Evolutionary conservation across 2,797 vertebrate species (phyloP).

Genomic region (Labroides dimidiatus): DNA sequence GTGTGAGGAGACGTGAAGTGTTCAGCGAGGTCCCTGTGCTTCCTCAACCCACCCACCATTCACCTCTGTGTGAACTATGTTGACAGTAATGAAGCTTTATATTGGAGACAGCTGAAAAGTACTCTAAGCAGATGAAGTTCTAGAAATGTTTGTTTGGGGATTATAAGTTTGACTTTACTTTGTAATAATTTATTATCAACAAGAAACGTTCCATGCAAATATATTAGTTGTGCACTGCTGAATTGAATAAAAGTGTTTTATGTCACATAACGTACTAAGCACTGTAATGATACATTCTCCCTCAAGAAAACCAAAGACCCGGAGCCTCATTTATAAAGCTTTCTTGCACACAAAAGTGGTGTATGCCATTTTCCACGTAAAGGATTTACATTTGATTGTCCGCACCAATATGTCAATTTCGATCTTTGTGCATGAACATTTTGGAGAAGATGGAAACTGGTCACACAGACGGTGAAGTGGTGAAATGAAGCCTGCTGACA

Average conservation of each 20-base stretch:
- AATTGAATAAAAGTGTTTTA: not conserved
- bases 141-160: not conserved
- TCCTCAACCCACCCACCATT: conserved; percentile 8
- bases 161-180: not conserved
- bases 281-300: no score
- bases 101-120: not conserved
- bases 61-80: conserved; percentile 33
- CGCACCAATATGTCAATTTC: no score
- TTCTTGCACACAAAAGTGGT: no score
- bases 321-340: no score
- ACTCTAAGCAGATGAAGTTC: not conserved
- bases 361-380: no score
- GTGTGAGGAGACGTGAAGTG: conserved; percentile 49
- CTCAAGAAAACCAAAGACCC: no score
- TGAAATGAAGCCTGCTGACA: no score
- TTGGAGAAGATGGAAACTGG: no score
- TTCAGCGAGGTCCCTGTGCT: not conserved
- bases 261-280: not conserved
- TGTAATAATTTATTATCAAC: not conserved
- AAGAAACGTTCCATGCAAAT: not conserved
- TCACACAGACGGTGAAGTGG: no score
- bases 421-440: no score
- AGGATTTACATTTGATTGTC: no score
- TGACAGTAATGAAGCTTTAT: conserved; percentile 16
- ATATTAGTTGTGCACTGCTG: not conserved